These are phyloP conservation scores for Chloroceryle amazona DNA, from an alignment of 2,797 vertebrate genomes.

Conservation along the genomic window DNA sequence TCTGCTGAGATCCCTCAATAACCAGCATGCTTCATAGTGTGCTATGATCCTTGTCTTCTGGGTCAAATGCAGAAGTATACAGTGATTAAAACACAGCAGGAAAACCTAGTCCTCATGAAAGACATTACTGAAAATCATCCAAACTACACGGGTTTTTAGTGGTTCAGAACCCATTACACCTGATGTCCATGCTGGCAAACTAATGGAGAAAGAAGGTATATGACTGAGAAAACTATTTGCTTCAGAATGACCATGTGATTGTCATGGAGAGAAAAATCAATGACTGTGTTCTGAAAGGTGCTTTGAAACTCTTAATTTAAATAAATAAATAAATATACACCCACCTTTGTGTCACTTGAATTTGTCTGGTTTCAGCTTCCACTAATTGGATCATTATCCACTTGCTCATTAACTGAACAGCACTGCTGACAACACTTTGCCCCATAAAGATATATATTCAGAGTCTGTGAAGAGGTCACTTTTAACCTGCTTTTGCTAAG, in stretches of 20 bases:
- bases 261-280: neutral
- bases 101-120: neutral
- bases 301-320: neutral
- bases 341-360: neutral
- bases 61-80: neutral
- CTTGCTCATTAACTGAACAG: neutral
- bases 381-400: neutral
- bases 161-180: neutral
- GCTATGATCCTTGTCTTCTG: neutral
- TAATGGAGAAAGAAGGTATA: neutral
- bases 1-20: neutral
- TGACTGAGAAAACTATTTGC: neutral
- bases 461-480: neutral
- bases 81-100: conserved; percentile 5
- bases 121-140: neutral
- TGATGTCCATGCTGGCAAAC: neutral
- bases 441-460: neutral
- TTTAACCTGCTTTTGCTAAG: neutral
- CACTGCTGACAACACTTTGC: neutral
- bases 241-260: neutral
- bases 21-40: neutral
- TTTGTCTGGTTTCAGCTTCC: neutral
- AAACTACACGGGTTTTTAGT: neutral
- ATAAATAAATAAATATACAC: neutral
- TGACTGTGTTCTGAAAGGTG: neutral